Base-by-base conservation (phyloP, 2,113 vertebrate species). In the Xyliphius kryptos region DNA sequence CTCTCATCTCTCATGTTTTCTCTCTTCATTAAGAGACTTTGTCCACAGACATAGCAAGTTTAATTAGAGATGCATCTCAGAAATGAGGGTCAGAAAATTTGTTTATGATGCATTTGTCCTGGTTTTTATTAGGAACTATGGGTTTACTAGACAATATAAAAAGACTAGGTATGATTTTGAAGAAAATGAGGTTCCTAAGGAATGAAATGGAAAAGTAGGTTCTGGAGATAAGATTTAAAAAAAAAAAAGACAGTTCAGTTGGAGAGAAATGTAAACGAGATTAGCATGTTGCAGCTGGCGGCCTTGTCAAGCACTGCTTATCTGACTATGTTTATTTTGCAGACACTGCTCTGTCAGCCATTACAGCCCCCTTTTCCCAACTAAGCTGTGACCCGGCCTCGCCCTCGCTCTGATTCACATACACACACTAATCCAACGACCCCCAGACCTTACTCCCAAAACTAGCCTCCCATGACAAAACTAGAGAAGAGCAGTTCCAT, bases 171-270 rank as follows among this genome's bases (percentile, higher is more conserved):
- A 37, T 37, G 43, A 51, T 49, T 50, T 26, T n/a, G 16, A 65
- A 63, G 32, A 67, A 66, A 67, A 55, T 41, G 54, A 41, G 19
- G 54, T 41, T 70, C 68, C 67, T 49, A 58, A 67, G 72, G 68
- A 69, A 74, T 68, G 64, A n/a, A 61, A 70, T 68, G 72, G 64
- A 74, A 74, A 74, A 59, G 60, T 17, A 19, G 61, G 64, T 58
- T 52, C 61, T 57, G 56, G 43, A 67, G 72, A 74, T 74, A 74
- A 74, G 68, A 74, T 74, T n/a, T n/a, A n/a, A n/a, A n/a, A n/a
- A n/a, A n/a, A n/a, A n/a, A n/a, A n/a, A n/a, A 51, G 37, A 57
- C 54, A 56, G 60, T 63, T 68, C 66, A 64, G 68, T 52, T 68
- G 56, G 70, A 63, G 43, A 70, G 72, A 70, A 74, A 74, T 74